phyloP scores from a whole-genome alignment of 1,140 invertebrate genomes.

The Anastrepha ludens region DNA sequence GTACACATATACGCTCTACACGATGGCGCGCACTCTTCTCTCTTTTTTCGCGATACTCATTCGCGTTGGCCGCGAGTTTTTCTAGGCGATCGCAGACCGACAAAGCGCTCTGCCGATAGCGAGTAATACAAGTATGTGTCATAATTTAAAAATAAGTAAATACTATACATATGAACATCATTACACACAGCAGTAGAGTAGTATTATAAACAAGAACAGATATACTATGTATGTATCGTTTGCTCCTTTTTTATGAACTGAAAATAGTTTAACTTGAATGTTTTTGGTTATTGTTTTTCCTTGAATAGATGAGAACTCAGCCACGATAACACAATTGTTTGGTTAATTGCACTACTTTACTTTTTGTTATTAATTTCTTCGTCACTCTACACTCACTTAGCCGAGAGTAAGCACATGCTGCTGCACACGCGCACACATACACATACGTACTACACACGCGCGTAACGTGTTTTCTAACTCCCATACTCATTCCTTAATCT shows the following conservation, averaged over 20 bases:
- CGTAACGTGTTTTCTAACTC: not conserved
- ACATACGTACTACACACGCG: not conserved
- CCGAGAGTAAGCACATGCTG: not conserved
- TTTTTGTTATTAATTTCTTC: not conserved
- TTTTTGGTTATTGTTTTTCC: not conserved
- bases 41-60: not conserved
- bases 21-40: not conserved
- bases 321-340: not conserved
- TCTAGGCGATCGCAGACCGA: not conserved
- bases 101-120: conserved; percentile 17
- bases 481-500: not conserved
- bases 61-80: conserved; percentile 9
- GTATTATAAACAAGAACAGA: not conserved
- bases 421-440: not conserved
- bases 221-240: not conserved
- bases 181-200: not conserved
- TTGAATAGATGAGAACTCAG: not conserved
- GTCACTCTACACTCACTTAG: not conserved
- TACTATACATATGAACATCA: not conserved
- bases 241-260: not conserved
- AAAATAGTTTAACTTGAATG: not conserved
- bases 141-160: conserved; percentile 59
- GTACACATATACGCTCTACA: not conserved
- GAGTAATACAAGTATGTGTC: conserved; percentile 55
- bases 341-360: not conserved